phyloP scores from a whole-genome alignment of 1,140 invertebrate genomes.

The Gryon sp. region DNA sequence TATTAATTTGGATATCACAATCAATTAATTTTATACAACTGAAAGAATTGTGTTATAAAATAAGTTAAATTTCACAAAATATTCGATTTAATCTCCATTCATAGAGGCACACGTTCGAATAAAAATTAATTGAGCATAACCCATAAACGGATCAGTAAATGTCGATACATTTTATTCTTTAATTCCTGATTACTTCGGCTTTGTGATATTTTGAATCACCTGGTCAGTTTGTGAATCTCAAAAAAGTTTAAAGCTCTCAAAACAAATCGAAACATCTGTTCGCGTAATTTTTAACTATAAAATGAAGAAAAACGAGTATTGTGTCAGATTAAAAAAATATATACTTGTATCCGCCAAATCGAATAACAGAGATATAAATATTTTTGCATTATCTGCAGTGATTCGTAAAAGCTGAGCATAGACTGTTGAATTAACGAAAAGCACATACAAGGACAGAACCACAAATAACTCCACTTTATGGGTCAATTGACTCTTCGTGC shows the following conservation, averaged over 20 bases:
- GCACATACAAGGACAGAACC: conserved; percentile 43
- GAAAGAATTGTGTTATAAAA: no score
- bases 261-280: conserved; percentile 21
- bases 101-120: conserved; percentile 1
- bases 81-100: no score
- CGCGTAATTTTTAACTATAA: conserved; percentile 30
- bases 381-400: conserved; percentile 47
- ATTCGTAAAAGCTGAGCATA: conserved; percentile 33
- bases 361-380: conserved; percentile 38
- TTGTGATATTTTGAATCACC: background rate
- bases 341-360: conserved; percentile 30
- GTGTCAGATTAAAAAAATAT: conserved; percentile 35
- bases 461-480: conserved; percentile 58
- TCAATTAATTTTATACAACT: no score
- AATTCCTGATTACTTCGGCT: conserved; percentile 1
- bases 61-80: no score
- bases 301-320: conserved; percentile 19
- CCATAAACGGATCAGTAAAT: conserved; percentile 1
- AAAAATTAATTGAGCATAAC: conserved; percentile 9
- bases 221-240: background rate
- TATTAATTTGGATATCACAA: no score
- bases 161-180: conserved; percentile 4
- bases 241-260: background rate
- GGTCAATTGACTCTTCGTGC: conserved; percentile 64
- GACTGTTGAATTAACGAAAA: conserved; percentile 55